Evolutionary conservation across 2,888 invertebrate genomes (phyloP).

Genomic region (Drosophila testacea): DNA sequence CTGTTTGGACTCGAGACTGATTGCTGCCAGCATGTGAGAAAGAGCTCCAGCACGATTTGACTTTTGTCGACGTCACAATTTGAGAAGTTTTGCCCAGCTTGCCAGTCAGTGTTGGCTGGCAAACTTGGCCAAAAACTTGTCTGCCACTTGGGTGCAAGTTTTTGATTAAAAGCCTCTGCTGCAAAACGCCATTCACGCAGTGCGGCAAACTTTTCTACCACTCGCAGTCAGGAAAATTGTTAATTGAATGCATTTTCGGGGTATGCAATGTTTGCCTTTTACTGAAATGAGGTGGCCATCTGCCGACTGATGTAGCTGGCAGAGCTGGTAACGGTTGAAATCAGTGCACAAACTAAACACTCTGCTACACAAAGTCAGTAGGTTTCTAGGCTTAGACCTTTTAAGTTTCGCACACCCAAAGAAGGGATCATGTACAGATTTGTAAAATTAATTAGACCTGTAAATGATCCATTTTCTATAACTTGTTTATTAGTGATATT

Average conservation of each 20-base stretch:
- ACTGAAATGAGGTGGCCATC: conserved; percentile 38
- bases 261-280: conserved; percentile 32
- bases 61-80: conserved; percentile 80
- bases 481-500: too few relatives aligned
- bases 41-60: conserved; percentile 69
- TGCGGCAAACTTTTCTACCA: conserved; percentile 46
- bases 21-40: conserved; percentile 52
- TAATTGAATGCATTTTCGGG: conserved; percentile 74
- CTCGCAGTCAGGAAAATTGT: conserved; percentile 63
- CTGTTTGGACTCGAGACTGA: conserved; percentile 51
- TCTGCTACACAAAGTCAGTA: neutral
- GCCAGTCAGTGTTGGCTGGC: conserved; percentile 29
- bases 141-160: conserved; percentile 72
- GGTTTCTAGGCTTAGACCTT: neutral
- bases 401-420: too few relatives aligned
- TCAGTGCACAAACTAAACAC: conserved; percentile 8
- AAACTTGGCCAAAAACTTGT: conserved; percentile 73
- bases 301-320: conserved; percentile 4
- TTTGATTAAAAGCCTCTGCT: conserved; percentile 75
- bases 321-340: neutral
- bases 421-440: too few relatives aligned
- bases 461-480: too few relatives aligned
- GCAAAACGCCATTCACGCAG: conserved; percentile 61
- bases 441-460: too few relatives aligned
- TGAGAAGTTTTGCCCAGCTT: conserved; percentile 60